These are phyloP conservation scores for Metaphire vulgaris DNA, from an alignment of 1,140 invertebrate species.

Conservation along the genomic window DNA sequence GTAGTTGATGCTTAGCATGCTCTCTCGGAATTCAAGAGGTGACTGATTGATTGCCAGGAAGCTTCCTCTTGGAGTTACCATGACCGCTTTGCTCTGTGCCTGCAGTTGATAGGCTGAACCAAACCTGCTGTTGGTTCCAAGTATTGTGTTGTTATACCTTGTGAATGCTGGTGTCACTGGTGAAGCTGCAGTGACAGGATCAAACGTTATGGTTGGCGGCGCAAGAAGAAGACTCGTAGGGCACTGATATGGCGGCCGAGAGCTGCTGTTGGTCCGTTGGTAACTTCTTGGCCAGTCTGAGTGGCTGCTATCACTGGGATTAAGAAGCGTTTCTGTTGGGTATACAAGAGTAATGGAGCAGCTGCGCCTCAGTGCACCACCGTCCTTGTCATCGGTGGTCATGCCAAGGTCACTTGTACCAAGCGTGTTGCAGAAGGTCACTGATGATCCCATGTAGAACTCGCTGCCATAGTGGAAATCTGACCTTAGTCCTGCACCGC, in stretches of 20 bases:
- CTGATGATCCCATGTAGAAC: neutral
- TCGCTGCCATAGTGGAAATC: neutral
- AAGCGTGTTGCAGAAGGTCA: neutral
- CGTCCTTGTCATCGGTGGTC: neutral
- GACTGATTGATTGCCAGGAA: conserved; percentile 25
- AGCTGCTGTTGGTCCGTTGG: neutral
- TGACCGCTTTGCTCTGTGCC: conserved; percentile 14
- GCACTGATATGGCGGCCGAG: neutral
- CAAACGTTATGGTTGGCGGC: conserved; percentile 12
- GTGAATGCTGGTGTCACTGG: neutral
- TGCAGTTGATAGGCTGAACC: conserved; percentile 18
- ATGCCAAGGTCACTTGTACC: neutral
- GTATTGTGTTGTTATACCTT: neutral
- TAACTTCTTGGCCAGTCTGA: neutral
- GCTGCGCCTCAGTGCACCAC: conserved; percentile 4
- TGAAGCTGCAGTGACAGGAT: neutral
- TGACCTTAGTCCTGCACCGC: neutral
- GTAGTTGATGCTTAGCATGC: conserved; percentile 27
- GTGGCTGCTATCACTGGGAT: neutral
- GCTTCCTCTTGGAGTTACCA: conserved; percentile 24
- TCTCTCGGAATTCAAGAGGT: conserved; percentile 20
- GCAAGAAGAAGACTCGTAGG: neutral
- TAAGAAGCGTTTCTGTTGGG: conserved; percentile 5
- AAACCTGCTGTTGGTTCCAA: neutral
- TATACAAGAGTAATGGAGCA: conserved; percentile 18